Percentiles rank a stretch among this genome's conserved stretches.
phyloP scores from a whole-genome alignment of 2,888 invertebrate genomes.

The Cephus sareptanus region DNA sequence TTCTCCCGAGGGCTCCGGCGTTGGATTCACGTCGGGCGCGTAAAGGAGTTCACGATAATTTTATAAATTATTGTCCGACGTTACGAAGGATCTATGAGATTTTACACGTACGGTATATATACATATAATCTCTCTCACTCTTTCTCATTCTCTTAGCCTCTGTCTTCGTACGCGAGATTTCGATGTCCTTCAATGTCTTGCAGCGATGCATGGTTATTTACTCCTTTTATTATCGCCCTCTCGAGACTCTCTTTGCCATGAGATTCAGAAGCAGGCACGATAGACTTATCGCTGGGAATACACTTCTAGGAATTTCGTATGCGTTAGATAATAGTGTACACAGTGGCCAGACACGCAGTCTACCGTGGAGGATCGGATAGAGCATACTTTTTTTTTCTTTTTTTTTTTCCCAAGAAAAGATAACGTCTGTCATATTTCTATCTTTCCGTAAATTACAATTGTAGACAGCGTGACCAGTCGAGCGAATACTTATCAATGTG shows the following conservation, averaged over 20 bases:
- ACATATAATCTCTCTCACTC: too few species aligned
- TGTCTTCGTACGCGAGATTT: background rate
- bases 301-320: background rate
- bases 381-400: constrained; percentile 25
- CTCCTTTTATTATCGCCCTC: background rate
- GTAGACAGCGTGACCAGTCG: background rate
- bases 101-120: background rate
- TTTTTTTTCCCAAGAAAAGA: background rate
- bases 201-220: background rate
- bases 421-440: background rate
- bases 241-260: background rate
- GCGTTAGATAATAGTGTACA: constrained; percentile 12
- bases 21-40: background rate
- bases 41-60: background rate
- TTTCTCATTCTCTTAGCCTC: background rate
- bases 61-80: background rate
- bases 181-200: background rate
- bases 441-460: background rate
- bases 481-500: background rate
- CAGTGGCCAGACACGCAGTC: constrained; percentile 39
- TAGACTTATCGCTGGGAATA: constrained; percentile 3
- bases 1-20: background rate
- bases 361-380: constrained; percentile 29
- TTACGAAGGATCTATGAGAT: background rate
- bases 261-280: constrained; percentile 3